Percentiles rank a stretch among this genome's conserved stretches.
These are phyloP conservation scores for Galaxias olidus DNA, from an alignment of 2,797 vertebrate genomes.

Conservation along the genomic window DNA sequence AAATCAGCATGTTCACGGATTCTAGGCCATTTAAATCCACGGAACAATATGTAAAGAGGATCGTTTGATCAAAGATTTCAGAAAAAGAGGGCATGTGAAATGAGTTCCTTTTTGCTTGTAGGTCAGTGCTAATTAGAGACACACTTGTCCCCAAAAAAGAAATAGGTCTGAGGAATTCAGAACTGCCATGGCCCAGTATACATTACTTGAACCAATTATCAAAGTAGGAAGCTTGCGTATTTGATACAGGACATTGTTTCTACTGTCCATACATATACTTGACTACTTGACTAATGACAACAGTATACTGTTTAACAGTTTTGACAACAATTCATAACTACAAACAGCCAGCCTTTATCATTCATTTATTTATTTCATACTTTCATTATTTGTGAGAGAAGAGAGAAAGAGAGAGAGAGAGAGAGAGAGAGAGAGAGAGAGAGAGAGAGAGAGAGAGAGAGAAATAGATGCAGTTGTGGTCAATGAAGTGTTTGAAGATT, in stretches of 20 bases:
- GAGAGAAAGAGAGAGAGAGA: background rate
- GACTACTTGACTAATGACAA: too few species aligned
- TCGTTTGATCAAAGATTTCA: constrained; percentile 10
- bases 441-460: background rate
- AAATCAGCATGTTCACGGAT: too few species aligned
- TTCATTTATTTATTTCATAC: too few species aligned
- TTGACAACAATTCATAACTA: too few species aligned
- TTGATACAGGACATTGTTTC: too few species aligned
- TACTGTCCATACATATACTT: too few species aligned
- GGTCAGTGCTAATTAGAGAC: constrained; percentile 44
- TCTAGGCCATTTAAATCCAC: too few species aligned
- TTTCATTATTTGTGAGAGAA: background rate
- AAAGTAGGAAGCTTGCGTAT: too few species aligned
- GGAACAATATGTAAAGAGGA: background rate
- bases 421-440: background rate
- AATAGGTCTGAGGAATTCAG: constrained; percentile 35
- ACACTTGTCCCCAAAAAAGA: constrained; percentile 40
- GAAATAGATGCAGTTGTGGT: background rate
- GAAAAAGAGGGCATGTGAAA: constrained; percentile 47
- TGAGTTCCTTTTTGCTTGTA: constrained; percentile 38
- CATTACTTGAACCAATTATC: too few species aligned
- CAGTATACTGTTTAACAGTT: too few species aligned
- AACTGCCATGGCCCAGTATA: background rate
- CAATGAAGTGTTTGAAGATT: constrained; percentile 23
- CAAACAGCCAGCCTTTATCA: too few species aligned